Percentiles rank a stretch among this genome's conserved stretches.
Evolutionary conservation across 2,888 invertebrate species (phyloP).

Genomic region (Plemyria rubiginata): DNA sequence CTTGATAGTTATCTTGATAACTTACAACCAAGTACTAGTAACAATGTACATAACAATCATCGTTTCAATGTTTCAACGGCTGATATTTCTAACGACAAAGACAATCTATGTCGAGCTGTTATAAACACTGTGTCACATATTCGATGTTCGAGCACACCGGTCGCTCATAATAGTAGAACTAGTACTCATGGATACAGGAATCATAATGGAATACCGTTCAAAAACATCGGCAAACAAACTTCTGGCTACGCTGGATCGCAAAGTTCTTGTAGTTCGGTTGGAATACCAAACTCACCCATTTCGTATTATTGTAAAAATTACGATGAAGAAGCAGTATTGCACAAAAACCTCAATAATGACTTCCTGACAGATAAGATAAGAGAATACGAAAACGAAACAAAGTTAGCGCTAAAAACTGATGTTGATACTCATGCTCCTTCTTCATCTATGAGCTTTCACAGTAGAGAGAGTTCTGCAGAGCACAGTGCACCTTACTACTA

Average conservation of each 20-base stretch:
- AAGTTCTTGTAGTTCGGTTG: constrained; percentile 70
- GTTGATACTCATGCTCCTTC: constrained; percentile 67
- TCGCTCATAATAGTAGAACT: constrained; percentile 52
- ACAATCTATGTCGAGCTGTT: constrained; percentile 55
- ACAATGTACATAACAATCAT: constrained; percentile 39
- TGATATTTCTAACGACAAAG: constrained; percentile 54
- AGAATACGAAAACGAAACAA: constrained; percentile 73
- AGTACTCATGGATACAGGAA: constrained; percentile 48
- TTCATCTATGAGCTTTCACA: constrained; percentile 81
- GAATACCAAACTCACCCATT: constrained; percentile 70
- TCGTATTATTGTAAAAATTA: constrained; percentile 79
- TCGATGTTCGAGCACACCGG: constrained; percentile 73
- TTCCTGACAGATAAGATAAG: constrained; percentile 74
- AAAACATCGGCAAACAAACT: constrained; percentile 58
- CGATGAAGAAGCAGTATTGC: constrained; percentile 66
- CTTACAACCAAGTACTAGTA: constrained; percentile 79
- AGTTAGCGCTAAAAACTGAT: constrained; percentile 61
- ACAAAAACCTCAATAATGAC: constrained; percentile 77
- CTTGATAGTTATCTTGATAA: constrained; percentile 88
- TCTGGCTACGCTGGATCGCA: constrained; percentile 68
- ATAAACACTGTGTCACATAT: constrained; percentile 51
- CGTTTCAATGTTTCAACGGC: constrained; percentile 51
- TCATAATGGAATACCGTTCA: constrained; percentile 50
- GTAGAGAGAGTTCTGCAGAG: constrained; percentile 86
- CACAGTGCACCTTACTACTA: constrained; percentile 94